Percentiles rank a stretch among this genome's conserved stretches.
phyloP scores from a whole-genome alignment of 2,888 invertebrate species.

The Parnassius smintheus region DNA sequence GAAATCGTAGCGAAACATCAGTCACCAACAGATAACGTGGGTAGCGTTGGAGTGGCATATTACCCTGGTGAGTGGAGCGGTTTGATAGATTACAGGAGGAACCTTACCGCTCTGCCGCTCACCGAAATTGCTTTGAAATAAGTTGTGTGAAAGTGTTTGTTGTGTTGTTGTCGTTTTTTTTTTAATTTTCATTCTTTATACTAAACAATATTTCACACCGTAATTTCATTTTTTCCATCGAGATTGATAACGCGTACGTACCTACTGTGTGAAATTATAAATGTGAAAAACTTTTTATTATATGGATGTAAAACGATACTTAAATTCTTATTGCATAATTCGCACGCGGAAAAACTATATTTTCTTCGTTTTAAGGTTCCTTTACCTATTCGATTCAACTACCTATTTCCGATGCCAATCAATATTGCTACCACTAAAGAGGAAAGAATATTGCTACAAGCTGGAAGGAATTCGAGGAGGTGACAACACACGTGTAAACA shows the following conservation, averaged over 20 bases:
- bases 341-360: too few relatives aligned
- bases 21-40: neutral
- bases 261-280: neutral
- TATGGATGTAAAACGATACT: neutral
- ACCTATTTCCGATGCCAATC: too few relatives aligned
- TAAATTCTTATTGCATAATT: neutral
- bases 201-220: too few relatives aligned
- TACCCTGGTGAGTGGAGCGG: neutral
- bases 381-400: too few relatives aligned
- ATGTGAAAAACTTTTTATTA: neutral
- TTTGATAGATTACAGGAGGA: slow-evolving; percentile 9
- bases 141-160: slow-evolving; percentile 8
- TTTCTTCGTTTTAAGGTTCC: too few relatives aligned
- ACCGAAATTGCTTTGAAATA: slow-evolving; percentile 20
- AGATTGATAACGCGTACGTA: too few relatives aligned
- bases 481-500: too few relatives aligned
- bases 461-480: too few relatives aligned
- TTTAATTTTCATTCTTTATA: neutral
- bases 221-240: neutral
- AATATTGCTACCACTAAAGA: too few relatives aligned
- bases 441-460: too few relatives aligned
- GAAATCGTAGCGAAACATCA: neutral
- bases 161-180: too few relatives aligned
- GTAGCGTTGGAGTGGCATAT: neutral
- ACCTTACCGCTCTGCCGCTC: slow-evolving; percentile 8